phyloP scores from a whole-genome alignment of 2,797 vertebrate genomes.

The Chelidonichthys spinosus region DNA sequence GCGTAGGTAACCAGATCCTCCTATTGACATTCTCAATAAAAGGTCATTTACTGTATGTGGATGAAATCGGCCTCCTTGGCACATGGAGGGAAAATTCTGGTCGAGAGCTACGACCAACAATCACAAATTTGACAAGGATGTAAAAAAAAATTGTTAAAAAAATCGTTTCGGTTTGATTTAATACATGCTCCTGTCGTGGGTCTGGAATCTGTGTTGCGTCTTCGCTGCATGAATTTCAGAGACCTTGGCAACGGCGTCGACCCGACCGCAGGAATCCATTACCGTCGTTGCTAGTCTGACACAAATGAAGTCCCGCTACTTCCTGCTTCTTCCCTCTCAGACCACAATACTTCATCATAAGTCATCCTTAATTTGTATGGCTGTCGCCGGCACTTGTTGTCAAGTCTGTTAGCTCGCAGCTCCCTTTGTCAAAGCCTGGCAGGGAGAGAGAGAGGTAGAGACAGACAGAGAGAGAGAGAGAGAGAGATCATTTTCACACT shows the following conservation, averaged over 20 bases:
- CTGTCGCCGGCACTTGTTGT: conserved; percentile 78
- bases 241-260: conserved; percentile 73
- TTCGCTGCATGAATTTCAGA: conserved; percentile 70
- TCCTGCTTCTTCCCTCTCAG: conserved; percentile 75
- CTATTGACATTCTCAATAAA: conserved; percentile 85
- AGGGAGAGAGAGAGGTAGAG: conserved; percentile 49
- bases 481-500: conserved; percentile 52
- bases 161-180: conserved; percentile 17
- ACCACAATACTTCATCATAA: conserved; percentile 84
- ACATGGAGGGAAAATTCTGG: conserved; percentile 45
- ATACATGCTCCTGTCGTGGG: conserved; percentile 47
- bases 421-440: conserved; percentile 75
- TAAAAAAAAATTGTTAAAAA: conserved; percentile 52
- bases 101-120: conserved; percentile 46
- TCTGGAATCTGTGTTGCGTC: conserved; percentile 63
- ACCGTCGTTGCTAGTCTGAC: conserved; percentile 81
- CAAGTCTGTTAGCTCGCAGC: conserved; percentile 73
- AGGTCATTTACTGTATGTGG: conserved; percentile 81
- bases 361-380: conserved; percentile 82
- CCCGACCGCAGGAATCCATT: conserved; percentile 84
- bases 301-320: conserved; percentile 85
- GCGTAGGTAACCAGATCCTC: conserved; percentile 84
- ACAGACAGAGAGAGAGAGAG: conserved; percentile 48
- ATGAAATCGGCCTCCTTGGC: conserved; percentile 73
- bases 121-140: conserved; percentile 60